Evolutionary conservation across 1,140 invertebrate species (phyloP).

Genomic region (Gonatopus flavifemur): DNA sequence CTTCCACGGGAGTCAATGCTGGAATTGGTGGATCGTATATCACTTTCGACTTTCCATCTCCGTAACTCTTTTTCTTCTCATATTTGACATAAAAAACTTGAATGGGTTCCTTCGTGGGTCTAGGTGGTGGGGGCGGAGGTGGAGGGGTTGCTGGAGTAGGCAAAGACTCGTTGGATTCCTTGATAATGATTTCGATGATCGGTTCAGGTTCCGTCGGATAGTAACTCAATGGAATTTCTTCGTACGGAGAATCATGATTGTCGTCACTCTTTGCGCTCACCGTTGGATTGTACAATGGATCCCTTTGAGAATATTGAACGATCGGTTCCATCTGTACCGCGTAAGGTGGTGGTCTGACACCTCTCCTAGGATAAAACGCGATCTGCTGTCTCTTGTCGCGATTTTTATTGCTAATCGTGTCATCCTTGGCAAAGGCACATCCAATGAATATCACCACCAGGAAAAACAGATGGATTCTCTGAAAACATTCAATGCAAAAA

Average conservation of each 20-base stretch:
- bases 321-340: constrained; percentile 80
- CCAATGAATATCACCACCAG: constrained; percentile 27
- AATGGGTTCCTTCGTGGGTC: constrained; percentile 76
- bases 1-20: constrained; percentile 68
- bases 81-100: constrained; percentile 90
- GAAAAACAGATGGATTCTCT: too few species aligned
- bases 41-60: constrained; percentile 66
- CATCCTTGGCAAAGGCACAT: constrained; percentile 35
- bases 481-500: constrained; percentile 18
- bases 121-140: constrained; percentile 57
- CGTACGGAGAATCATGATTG: constrained; percentile 39
- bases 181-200: constrained; percentile 89
- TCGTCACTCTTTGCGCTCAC: constrained; percentile 60
- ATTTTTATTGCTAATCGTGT: constrained; percentile 24
- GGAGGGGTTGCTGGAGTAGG: constrained; percentile 65
- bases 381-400: constrained; percentile 51
- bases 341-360: constrained; percentile 63
- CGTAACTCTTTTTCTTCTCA: constrained; percentile 68
- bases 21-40: constrained; percentile 77
- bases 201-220: constrained; percentile 80
- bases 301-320: constrained; percentile 75
- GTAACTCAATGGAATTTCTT: constrained; percentile 55
- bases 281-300: constrained; percentile 70
- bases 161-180: constrained; percentile 81
- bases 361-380: constrained; percentile 36